phyloP scores from a whole-genome alignment of 2,888 invertebrate species.

The Phymatocera aterrima region DNA sequence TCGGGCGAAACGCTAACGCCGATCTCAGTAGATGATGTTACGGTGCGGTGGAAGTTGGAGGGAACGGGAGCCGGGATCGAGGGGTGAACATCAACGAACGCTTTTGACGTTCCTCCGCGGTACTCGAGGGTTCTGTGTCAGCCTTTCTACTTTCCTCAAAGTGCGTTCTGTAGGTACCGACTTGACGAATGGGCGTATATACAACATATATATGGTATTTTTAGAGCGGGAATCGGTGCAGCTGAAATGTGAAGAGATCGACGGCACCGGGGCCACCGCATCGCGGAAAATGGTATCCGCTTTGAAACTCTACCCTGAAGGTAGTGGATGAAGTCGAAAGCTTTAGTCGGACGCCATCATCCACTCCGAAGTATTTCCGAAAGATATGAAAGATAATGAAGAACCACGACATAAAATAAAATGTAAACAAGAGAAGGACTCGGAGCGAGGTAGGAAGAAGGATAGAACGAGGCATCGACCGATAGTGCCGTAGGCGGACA shows the following conservation, averaged over 20 bases:
- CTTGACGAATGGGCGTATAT: conserved; percentile 17
- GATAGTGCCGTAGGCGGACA: conserved; percentile 69
- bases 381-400: conserved; percentile 63
- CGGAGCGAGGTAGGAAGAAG: conserved; percentile 53
- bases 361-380: conserved; percentile 49
- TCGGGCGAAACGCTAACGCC: conserved; percentile 47
- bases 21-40: conserved; percentile 29
- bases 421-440: conserved; percentile 62
- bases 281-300: not conserved
- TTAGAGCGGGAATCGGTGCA: conserved; percentile 2
- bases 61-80: not conserved
- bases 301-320: not conserved
- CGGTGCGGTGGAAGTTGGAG: not conserved
- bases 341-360: conserved; percentile 32
- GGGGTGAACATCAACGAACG: conserved; percentile 42
- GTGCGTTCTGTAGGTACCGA: conserved; percentile 14
- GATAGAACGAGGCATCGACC: conserved; percentile 68
- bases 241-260: conserved; percentile 38
- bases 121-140: conserved; percentile 25
- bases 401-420: conserved; percentile 66
- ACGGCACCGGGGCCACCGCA: conserved; percentile 14
- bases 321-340: conserved; percentile 19
- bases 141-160: conserved; percentile 32
- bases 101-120: conserved; percentile 39
- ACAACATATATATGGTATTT: too few relatives aligned